Percentiles rank a stretch among this genome's conserved stretches.
phyloP scores from a whole-genome alignment of 2,888 invertebrate species.

The Callyntrura guangdongensis region DNA sequence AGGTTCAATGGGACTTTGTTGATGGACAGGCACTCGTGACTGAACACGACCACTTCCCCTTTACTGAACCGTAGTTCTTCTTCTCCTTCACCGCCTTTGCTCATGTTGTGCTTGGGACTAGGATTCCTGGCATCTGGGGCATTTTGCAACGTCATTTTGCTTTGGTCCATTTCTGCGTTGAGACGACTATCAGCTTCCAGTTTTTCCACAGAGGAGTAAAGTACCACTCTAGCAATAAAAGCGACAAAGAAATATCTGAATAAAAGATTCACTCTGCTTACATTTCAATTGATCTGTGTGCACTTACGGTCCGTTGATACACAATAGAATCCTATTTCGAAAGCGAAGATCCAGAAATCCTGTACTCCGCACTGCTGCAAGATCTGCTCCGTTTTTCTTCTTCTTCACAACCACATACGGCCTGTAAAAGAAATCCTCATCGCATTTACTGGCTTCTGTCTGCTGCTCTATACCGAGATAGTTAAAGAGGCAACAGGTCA shows the following conservation, averaged over 20 bases:
- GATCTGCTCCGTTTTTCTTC: slow-evolving; percentile 26
- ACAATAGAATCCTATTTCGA: not conserved
- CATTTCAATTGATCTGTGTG: too few species aligned
- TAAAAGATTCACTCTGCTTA: too few species aligned
- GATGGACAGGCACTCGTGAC: slow-evolving; percentile 35
- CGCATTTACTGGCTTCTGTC: slow-evolving; percentile 7
- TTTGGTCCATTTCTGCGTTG: not conserved
- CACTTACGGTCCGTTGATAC: slow-evolving; percentile 62
- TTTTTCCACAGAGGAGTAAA: slow-evolving; percentile 31
- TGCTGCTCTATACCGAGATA: too few species aligned
- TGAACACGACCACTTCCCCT: slow-evolving; percentile 16
- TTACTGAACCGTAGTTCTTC: slow-evolving; percentile 32
- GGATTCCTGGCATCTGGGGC: slow-evolving; percentile 4
- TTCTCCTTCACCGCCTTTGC: not conserved
- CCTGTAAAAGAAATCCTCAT: not conserved
- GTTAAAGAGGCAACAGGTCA: too few species aligned
- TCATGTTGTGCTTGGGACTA: not conserved
- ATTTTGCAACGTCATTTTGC: not conserved
- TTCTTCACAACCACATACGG: slow-evolving; percentile 38
- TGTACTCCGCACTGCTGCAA: not conserved
- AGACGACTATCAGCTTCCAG: not conserved
- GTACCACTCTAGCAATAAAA: slow-evolving; percentile 15
- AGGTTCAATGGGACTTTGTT: not conserved
- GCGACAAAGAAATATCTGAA: too few species aligned
- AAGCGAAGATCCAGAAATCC: slow-evolving; percentile 44